These are phyloP conservation scores for Xestia sexstrigata DNA, from an alignment of 2,888 invertebrate species.

Conservation along the genomic window DNA sequence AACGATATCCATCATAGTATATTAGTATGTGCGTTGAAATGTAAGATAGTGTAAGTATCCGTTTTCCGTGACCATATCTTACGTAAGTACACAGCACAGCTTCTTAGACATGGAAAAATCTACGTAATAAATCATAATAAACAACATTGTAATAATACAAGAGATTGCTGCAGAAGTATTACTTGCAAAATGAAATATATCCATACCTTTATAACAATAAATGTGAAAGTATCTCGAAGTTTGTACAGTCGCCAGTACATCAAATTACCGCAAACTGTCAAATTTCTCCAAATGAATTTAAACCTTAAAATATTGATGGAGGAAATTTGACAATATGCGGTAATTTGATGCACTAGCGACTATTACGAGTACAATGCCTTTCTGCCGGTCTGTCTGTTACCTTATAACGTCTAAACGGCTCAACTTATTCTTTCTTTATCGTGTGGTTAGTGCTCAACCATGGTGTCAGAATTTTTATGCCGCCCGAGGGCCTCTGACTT, in stretches of 20 bases:
- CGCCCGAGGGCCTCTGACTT: no score
- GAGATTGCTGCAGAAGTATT: conserved; percentile 43
- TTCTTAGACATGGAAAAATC: conserved; percentile 48
- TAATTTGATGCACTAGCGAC: no score
- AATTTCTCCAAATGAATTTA: no score
- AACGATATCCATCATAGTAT: conserved; percentile 1
- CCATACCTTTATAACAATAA: not conserved
- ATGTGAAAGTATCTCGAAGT: not conserved
- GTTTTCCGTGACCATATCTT: conserved; percentile 44
- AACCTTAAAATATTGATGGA: no score
- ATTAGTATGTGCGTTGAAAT: conserved; percentile 16
- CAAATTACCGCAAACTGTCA: no score
- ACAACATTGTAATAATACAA: conserved; percentile 25
- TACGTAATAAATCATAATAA: conserved; percentile 56
- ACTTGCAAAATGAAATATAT: not conserved
- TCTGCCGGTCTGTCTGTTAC: not conserved
- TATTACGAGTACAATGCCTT: no score
- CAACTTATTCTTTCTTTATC: no score
- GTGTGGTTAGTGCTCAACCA: no score
- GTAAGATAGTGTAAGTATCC: conserved; percentile 6
- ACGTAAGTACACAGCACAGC: conserved; percentile 26
- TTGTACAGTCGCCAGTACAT: not conserved
- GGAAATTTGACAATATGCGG: no score
- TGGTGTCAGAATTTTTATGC: no score
- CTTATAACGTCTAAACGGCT: not conserved